Conservation (phyloP, 2,797 vertebrate species). For the Hylomyscus alleni region DNA sequence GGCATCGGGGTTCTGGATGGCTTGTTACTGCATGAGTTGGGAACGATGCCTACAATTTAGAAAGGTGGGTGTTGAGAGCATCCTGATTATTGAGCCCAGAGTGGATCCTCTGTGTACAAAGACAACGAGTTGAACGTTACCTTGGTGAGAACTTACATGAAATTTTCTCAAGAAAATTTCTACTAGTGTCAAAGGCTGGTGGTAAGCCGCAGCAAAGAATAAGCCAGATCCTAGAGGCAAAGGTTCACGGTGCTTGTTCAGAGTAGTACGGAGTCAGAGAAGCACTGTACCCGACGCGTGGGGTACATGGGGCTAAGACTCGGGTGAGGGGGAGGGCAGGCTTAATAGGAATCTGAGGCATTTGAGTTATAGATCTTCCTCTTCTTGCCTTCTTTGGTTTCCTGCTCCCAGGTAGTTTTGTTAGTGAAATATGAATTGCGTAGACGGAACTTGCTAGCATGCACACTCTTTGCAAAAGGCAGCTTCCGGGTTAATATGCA, state of each 20-base stretch:
- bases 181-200: neutral
- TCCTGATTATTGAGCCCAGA: neutral
- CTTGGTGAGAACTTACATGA: neutral
- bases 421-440: neutral
- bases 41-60: neutral
- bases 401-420: neutral
- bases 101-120: neutral
- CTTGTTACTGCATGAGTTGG: neutral
- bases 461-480: neutral
- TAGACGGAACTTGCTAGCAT: neutral
- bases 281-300: neutral
- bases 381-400: neutral
- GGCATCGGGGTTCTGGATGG: neutral
- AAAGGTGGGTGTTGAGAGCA: neutral
- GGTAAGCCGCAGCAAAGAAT: neutral
- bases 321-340: neutral
- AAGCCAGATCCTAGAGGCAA: constrained; percentile 7
- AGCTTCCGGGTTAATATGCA: neutral
- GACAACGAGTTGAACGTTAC: neutral
- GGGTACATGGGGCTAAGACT: neutral
- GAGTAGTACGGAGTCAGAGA: neutral
- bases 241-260: neutral
- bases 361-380: neutral
- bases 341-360: neutral
- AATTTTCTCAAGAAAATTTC: neutral